phyloP scores from a whole-genome alignment of 2,113 vertebrate species.

The Pelecanoides urinatrix region DNA sequence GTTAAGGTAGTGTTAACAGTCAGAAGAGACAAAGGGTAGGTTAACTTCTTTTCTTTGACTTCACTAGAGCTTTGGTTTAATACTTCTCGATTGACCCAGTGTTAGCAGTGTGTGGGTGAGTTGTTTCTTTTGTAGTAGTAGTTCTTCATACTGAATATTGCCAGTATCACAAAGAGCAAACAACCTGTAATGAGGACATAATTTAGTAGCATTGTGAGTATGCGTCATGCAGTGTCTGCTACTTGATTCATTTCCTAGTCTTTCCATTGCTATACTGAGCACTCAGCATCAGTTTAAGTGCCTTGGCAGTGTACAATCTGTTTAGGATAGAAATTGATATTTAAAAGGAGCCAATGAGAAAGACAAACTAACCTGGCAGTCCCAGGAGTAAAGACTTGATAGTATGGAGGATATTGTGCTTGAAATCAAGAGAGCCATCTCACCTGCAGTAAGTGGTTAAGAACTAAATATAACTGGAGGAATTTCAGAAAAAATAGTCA shows the following conservation, averaged over 20 bases:
- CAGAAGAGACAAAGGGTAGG: background rate
- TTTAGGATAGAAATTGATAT: background rate
- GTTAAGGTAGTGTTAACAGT: background rate
- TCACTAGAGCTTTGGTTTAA: background rate
- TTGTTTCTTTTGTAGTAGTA: background rate
- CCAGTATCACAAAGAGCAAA: background rate
- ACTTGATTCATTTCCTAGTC: background rate
- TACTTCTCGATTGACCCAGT: rapidly evolving
- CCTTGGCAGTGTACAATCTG: background rate
- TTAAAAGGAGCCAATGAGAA: background rate
- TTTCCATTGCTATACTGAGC: background rate
- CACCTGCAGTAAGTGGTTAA: background rate
- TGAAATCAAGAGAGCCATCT: background rate
- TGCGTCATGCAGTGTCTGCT: background rate
- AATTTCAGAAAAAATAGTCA: background rate
- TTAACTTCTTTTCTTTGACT: background rate
- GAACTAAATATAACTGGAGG: background rate
- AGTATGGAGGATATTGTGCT: background rate
- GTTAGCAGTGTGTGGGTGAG: background rate
- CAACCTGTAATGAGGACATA: background rate
- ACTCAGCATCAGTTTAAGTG: background rate
- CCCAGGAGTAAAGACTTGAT: background rate
- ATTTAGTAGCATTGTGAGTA: background rate
- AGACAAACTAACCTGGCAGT: background rate
- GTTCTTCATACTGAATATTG: background rate